Evolutionary conservation across 2,113 vertebrate genomes (phyloP), one percentile per base, ranked within the genome.

Genomic region (Catagonus wagneri): DNA sequence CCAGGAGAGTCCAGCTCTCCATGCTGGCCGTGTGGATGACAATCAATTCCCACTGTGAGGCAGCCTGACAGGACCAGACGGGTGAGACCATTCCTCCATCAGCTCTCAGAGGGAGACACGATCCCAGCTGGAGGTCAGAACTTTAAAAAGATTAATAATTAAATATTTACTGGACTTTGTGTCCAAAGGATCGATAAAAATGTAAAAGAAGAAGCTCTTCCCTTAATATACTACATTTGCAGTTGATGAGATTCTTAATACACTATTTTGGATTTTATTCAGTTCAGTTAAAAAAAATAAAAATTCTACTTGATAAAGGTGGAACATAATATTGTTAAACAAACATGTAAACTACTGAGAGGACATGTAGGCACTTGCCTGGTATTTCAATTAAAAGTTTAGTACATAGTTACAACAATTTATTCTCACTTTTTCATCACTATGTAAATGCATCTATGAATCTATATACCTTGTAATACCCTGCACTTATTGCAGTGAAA

Each of bases 31-130:
- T 25, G 80, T 83, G 36, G 20, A 12, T 3, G 32, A 19, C 22
- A 60, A 75, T 63, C 71, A 17, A 29, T 50, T 17, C 0, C 39
- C 25, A 3, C 5, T 9, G 19, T 7, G 23, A 44, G 25, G 32
- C 0, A 2, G 22, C 19, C 74, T 34, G 34, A 9, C 3, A 16
- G 0, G n/a, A 29, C 3, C 7, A 22, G 23, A 27, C 3, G 3
- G 1, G 22, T 2, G 54, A 32, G 19, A 2, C 50, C 6, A 1
- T 0, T 29, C 10, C 27, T 39, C 23, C 0, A 6, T 36, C 2
- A 0, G n/a, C 39, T 23, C 34, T 63, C 65, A 90, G 44, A 8
- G 25, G 14, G 7, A 60, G 54, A 44, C 16, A 14, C 3, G 13
- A 11, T 27, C 29, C n/a, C 17, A 58, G 25, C 5, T 0, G 0